Conservation (phyloP, 1,140 invertebrate species). For the Triops cancriformis region DNA sequence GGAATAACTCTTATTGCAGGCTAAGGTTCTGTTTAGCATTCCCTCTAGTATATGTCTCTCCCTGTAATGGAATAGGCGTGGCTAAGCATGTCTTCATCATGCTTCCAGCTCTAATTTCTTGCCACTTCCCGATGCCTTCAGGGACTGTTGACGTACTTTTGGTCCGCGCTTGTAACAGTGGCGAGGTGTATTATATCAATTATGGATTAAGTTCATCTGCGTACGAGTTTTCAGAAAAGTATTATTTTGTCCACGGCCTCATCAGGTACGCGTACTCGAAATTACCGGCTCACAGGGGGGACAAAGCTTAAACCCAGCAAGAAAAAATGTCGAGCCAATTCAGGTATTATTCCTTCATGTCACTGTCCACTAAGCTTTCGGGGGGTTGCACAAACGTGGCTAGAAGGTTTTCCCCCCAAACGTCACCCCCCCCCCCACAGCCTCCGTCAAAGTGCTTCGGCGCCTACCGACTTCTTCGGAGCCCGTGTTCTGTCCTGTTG, state of each 20-base stretch:
- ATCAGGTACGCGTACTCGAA: too few relatives aligned
- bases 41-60: not conserved
- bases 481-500: not conserved
- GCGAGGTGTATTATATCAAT: too few relatives aligned
- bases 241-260: too few relatives aligned
- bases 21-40: not conserved
- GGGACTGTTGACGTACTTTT: not conserved
- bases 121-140: not conserved
- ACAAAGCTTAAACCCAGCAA: not conserved
- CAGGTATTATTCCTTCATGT: not conserved
- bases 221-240: too few relatives aligned
- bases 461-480: not conserved
- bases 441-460: conserved; percentile 8
- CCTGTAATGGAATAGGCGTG: not conserved
- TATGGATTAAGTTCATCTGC: too few relatives aligned
- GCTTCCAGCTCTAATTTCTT: not conserved
- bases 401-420: not conserved
- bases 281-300: not conserved
- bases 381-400: not conserved
- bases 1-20: not conserved
- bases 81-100: not conserved
- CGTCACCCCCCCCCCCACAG: conserved; percentile 7
- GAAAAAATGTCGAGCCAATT: not conserved
- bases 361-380: not conserved
- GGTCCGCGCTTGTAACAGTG: not conserved